phyloP scores from a whole-genome alignment of 2,888 invertebrate species.

The Tipula helvola region DNA sequence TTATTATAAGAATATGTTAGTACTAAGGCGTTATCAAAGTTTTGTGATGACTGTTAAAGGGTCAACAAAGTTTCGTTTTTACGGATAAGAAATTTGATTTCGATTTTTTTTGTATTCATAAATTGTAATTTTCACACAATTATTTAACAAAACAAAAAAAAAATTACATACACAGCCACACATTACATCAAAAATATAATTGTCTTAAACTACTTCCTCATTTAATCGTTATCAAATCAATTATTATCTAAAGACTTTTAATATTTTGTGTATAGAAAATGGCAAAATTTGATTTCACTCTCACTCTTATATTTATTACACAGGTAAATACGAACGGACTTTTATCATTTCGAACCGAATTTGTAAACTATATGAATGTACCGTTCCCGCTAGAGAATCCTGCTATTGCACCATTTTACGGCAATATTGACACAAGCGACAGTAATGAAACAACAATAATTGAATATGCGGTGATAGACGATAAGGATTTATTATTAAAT shows the following conservation, averaged over 20 bases:
- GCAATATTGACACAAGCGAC: slow-evolving; percentile 71
- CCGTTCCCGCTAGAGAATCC: slow-evolving; percentile 84
- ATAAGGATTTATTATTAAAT: slow-evolving; percentile 46
- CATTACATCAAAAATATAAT: background rate
- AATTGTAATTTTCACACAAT: background rate
- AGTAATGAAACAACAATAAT: slow-evolving; percentile 49
- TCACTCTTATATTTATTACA: background rate
- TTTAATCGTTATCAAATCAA: background rate
- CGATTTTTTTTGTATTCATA: background rate
- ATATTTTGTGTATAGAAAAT: background rate
- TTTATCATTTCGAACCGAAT: slow-evolving; percentile 77
- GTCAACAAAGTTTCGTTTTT: background rate
- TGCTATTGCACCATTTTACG: slow-evolving; percentile 79
- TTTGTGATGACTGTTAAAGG: background rate
- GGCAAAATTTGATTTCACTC: too few relatives aligned
- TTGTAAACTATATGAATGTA: slow-evolving; percentile 72
- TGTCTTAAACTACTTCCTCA: background rate
- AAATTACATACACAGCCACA: background rate
- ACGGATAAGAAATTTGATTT: background rate
- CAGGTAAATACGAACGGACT: slow-evolving; percentile 88
- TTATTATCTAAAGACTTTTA: background rate
- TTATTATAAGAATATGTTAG: background rate
- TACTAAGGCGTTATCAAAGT: background rate
- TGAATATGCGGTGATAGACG: slow-evolving; percentile 56
- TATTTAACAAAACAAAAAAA: background rate